These are phyloP conservation scores for Chloebia gouldiae DNA, from an alignment of 2,113 vertebrate species.

Conservation along the genomic window DNA sequence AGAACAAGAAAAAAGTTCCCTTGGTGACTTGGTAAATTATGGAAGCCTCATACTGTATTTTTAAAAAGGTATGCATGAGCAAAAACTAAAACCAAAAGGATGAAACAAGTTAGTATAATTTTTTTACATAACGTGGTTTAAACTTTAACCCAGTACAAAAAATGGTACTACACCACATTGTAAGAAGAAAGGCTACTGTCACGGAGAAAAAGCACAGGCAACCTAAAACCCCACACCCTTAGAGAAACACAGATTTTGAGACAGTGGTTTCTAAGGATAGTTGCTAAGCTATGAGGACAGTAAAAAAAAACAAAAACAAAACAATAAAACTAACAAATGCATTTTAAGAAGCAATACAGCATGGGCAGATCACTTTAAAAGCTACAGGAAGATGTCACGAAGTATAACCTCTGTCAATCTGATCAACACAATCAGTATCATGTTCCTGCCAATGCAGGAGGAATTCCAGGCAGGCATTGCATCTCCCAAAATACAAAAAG, in stretches of 20 bases:
- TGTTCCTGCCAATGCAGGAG: neutral
- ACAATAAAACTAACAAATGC: neutral
- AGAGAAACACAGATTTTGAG: neutral
- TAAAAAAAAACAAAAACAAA: neutral
- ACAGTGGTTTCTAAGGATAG: neutral
- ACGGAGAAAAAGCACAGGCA: neutral
- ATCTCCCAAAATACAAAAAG: neutral
- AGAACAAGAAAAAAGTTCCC: neutral
- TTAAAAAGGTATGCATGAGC: neutral
- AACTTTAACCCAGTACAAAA: neutral
- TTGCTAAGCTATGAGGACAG: conserved; percentile 6
- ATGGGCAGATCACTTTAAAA: neutral
- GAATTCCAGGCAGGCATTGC: neutral
- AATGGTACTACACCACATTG: neutral
- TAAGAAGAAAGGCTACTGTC: neutral
- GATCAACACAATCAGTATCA: neutral
- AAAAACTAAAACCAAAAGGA: neutral
- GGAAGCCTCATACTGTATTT: neutral
- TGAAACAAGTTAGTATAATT: neutral
- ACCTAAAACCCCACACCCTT: neutral
- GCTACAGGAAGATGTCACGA: neutral
- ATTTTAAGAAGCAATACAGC: neutral
- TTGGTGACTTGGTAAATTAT: neutral
- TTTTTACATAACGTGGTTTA: neutral
- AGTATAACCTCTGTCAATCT: neutral